A percentile compares a stretch with the other conserved stretches of the same genome.
These are phyloP conservation scores for Chironomus riparius DNA, from an alignment of 2,888 invertebrate species.

Conservation along the genomic window DNA sequence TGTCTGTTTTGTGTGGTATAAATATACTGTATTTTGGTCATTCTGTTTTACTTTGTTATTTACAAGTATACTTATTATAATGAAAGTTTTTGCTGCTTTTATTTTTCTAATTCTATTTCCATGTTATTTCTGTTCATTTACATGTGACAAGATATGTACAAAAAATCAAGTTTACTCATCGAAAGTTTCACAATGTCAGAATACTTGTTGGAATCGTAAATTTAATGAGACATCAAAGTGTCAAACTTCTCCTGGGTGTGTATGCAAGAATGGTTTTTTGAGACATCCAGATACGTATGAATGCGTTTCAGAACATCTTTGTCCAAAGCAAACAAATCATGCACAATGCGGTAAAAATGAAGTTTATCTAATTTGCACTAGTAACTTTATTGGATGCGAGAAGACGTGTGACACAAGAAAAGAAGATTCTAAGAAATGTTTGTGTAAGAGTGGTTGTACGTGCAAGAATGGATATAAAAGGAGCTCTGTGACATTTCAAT, in stretches of 20 bases:
- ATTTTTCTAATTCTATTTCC: neutral
- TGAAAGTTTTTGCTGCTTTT: neutral
- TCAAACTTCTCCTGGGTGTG: neutral
- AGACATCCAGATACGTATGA: neutral
- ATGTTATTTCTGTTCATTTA: neutral
- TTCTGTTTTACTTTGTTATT: too few relatives aligned
- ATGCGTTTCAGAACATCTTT: neutral
- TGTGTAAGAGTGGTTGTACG: neutral
- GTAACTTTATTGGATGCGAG: neutral
- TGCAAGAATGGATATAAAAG: neutral
- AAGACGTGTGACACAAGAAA: neutral
- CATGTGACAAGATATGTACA: neutral
- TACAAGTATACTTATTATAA: too few relatives aligned
- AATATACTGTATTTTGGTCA: too few relatives aligned
- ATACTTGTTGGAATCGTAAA: neutral
- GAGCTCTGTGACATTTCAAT: neutral
- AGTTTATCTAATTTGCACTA: neutral
- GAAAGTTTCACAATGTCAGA: conserved; percentile 11
- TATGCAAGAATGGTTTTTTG: neutral
- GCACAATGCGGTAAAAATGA: neutral
- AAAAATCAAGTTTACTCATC: neutral
- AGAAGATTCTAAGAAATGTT: neutral
- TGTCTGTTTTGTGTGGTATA: too few relatives aligned
- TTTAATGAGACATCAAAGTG: neutral
- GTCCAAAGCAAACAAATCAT: neutral